These are phyloP conservation scores for Gallinago jamesoni DNA, from an alignment of 2,113 vertebrate genomes.

Conservation along the genomic window DNA sequence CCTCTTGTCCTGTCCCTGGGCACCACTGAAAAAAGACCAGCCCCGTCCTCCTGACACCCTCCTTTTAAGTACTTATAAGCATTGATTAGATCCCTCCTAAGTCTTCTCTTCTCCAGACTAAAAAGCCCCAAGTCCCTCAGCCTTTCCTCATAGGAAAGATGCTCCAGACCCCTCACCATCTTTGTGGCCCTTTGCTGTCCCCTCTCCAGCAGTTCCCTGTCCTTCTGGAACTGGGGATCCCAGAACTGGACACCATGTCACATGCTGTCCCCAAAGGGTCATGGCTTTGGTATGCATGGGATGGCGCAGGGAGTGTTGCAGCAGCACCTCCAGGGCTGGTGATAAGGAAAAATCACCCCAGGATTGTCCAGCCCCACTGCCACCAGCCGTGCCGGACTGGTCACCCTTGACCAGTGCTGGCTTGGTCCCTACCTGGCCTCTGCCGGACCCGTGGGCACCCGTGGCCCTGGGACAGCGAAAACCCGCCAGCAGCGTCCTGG, in stretches of 20 bases:
- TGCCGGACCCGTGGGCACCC: rapidly evolving
- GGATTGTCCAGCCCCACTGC: rapidly evolving
- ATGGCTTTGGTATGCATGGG: rapidly evolving
- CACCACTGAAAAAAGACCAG: too few species aligned
- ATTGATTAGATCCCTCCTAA: too few species aligned
- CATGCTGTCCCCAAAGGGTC: not conserved
- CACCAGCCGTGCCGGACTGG: rapidly evolving
- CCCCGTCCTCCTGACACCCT: too few species aligned
- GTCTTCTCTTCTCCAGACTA: too few species aligned
- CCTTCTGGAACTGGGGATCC: too few species aligned
- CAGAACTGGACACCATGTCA: not conserved
- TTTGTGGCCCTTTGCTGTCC: too few species aligned
- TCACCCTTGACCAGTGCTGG: not conserved
- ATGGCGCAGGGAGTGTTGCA: not conserved
- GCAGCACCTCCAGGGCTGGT: not conserved
- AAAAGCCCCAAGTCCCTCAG: too few species aligned
- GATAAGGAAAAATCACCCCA: not conserved
- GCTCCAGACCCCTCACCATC: too few species aligned
- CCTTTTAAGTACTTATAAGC: too few species aligned
- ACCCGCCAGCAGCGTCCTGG: not conserved
- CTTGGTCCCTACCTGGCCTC: not conserved
- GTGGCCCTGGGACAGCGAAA: not conserved
- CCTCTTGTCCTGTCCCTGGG: too few species aligned
- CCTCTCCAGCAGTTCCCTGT: too few species aligned
- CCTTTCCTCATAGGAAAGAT: too few species aligned